A percentile compares a stretch with the other conserved stretches of the same genome.
Conservation (phyloP, 2,797 vertebrate genomes). For the Catamblyrhynchus diadema region DNA sequence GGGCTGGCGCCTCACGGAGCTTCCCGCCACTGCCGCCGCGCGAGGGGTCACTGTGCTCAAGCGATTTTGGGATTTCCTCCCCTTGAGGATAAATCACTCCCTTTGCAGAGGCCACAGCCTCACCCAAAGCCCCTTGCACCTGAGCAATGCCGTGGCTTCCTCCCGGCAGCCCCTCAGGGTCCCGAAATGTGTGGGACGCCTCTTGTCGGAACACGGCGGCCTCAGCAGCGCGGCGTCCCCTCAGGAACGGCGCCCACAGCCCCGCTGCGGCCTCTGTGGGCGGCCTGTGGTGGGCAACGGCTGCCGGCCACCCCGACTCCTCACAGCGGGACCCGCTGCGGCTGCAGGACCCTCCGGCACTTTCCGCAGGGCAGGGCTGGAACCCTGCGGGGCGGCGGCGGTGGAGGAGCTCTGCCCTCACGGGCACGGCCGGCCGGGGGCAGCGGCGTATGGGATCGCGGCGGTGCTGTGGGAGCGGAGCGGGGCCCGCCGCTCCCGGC, state of each 20-base stretch:
- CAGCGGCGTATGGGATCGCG: background rate
- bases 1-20: background rate
- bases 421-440: background rate
- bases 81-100: background rate
- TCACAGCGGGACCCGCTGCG: background rate
- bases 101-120: background rate
- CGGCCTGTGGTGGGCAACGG: background rate
- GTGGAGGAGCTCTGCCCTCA: background rate
- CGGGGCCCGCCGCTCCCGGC: background rate
- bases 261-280: background rate
- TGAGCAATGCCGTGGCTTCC: background rate
- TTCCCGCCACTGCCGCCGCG: rapidly evolving
- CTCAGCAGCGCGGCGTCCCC: rapidly evolving
- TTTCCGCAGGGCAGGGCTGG: background rate
- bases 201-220: rapidly evolving
- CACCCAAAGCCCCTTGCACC: background rate
- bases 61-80: background rate
- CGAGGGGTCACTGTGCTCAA: background rate
- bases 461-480: background rate
- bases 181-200: rapidly evolving
- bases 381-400: background rate
- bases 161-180: background rate
- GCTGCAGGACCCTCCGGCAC: background rate
- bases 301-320: background rate
- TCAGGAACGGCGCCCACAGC: rapidly evolving